Conservation (phyloP, 2,888 invertebrate genomes). For the Lochmaea capreae region DNA sequence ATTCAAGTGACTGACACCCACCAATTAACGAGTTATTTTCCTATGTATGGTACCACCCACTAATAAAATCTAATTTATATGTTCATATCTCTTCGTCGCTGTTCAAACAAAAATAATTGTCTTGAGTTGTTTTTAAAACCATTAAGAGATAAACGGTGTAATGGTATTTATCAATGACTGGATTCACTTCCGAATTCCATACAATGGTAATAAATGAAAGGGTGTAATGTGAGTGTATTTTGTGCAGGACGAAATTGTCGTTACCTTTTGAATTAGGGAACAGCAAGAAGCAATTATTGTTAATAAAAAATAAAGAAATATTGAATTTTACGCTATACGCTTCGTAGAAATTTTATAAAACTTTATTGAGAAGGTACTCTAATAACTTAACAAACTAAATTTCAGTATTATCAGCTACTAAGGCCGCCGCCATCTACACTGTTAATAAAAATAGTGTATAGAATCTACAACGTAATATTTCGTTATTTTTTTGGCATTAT, state of each 20-base stretch:
- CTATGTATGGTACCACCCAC: not conserved
- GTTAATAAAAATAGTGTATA: too few relatives aligned
- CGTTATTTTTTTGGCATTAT: too few relatives aligned
- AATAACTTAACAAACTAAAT: too few relatives aligned
- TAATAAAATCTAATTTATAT: not conserved
- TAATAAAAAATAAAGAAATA: too few relatives aligned
- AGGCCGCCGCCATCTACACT: too few relatives aligned
- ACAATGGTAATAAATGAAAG: not conserved
- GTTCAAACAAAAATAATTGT: not conserved
- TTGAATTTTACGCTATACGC: too few relatives aligned
- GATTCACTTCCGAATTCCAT: not conserved
- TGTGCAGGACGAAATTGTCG: not conserved
- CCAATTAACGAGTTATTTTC: not conserved
- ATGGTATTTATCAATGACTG: not conserved
- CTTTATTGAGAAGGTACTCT: too few relatives aligned
- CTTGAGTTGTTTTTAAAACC: constrained; percentile 3
- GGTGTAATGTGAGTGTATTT: not conserved
- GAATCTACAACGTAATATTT: too few relatives aligned
- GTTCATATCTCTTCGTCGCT: constrained; percentile 2
- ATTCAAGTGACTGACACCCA: not conserved
- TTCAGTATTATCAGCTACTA: too few relatives aligned
- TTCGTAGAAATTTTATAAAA: too few relatives aligned
- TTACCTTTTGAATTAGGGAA: too few relatives aligned
- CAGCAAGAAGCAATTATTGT: too few relatives aligned
- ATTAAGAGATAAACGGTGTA: constrained; percentile 3